Evolutionary conservation across 2,113 vertebrate species (phyloP), one percentile per base, ranked within the genome.

Genomic region (Podocnemis expansa): DNA sequence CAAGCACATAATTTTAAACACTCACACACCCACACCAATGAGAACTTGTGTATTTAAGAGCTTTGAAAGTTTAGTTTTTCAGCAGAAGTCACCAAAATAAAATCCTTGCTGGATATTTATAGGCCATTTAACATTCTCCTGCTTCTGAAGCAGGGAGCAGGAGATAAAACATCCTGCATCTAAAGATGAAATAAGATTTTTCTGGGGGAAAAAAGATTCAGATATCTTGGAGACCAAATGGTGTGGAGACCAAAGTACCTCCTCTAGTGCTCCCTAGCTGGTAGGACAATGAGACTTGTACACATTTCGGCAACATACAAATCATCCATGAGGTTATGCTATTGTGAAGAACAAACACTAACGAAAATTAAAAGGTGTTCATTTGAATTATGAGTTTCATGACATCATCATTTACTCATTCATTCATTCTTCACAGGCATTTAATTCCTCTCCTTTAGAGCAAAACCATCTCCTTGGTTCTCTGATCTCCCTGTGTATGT

Each of bases 1-100:
- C 97, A 98, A 97, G 97, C 97, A 95, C 94, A 95, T 47, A 70
- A 84, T 88, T 85, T 92, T 34, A 95, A 88, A 97, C 4, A 43
- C 56, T 89, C 95, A 96, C 96, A 80, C 95, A 96, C 96, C 14
- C 29, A 91, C 88, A 89, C 22, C 10, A 87, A 95, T 84, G 47
- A 2, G 0, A 60, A 97, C 96, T 91, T 58, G 41, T 56, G 70
- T 70, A 51, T 78, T 75, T 94, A 94, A 95, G 89, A 96, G 91
- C 85, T 86, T 95, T 94, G 41, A 78, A 84, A 75, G 90, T 52
- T 89, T 90, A 93, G 88, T 89, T 91, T 70, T 91, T 93, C 82
- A 96, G 95, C 80, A 81, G 82, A 76, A 82, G 19, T 73, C 78
- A 89, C 94, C 92, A 49, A 45, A 70, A 2, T 83, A 78, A 88